Evolutionary conservation across 2,888 invertebrate genomes (phyloP).

Genomic region (Agrenia bidenticulata): DNA sequence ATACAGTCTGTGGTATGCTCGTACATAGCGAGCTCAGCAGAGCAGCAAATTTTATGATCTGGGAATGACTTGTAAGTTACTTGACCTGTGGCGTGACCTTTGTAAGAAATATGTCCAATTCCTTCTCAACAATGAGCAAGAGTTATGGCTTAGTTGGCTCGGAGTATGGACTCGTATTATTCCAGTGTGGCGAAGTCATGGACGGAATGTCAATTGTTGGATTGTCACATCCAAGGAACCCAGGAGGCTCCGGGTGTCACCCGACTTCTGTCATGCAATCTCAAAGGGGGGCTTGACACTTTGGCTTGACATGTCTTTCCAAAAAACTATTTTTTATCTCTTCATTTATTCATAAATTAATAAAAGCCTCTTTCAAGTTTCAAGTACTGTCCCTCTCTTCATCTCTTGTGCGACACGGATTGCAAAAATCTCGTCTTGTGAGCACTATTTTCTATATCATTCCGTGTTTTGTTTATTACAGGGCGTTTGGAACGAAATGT

Average conservation of each 20-base stretch:
- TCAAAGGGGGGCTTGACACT: constrained; percentile 11
- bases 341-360: no score
- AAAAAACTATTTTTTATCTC: no score
- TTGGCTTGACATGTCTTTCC: not conserved
- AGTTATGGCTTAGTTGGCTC: no score
- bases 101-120: not conserved
- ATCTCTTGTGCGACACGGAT: not conserved
- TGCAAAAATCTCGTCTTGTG: no score
- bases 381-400: not conserved
- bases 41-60: not conserved
- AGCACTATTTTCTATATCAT: no score
- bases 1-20: no score
- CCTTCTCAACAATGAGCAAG: not conserved
- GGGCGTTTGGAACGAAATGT: constrained; percentile 61
- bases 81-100: not conserved
- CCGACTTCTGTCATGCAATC: constrained; percentile 25
- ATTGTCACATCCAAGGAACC: no score
- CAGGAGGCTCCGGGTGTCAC: constrained; percentile 15
- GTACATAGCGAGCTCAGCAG: not conserved
- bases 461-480: no score
- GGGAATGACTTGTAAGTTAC: constrained; percentile 4
- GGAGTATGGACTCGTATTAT: no score
- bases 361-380: not conserved
- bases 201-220: no score
- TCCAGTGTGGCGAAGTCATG: no score